Conservation (phyloP, 2,797 vertebrate species). For the Pogonophryne albipinna region DNA sequence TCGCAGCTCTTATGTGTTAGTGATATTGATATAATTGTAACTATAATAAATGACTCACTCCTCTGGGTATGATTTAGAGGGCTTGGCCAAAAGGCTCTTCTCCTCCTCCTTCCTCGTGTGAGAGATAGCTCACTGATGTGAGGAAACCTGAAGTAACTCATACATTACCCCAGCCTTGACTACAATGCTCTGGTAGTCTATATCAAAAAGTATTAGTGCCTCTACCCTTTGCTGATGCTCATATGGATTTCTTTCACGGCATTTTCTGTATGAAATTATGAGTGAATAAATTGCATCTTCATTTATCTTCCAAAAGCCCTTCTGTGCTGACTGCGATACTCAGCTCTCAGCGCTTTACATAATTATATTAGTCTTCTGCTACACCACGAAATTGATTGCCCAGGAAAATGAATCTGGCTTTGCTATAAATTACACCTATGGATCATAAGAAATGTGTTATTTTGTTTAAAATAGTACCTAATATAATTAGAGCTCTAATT, state of each 20-base stretch:
- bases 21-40: slow-evolving; percentile 85
- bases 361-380: slow-evolving; percentile 95
- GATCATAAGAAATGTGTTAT: slow-evolving; percentile 98
- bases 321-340: slow-evolving; percentile 93
- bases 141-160: slow-evolving; percentile 81
- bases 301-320: slow-evolving; percentile 97
- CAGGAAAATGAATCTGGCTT: slow-evolving; percentile 97
- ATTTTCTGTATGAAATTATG: slow-evolving; percentile 97
- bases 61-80: slow-evolving; percentile 77
- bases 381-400: slow-evolving; percentile 96
- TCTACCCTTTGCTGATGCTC: slow-evolving; percentile 79
- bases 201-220: slow-evolving; percentile 80
- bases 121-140: slow-evolving; percentile 84
- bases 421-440: slow-evolving; percentile 99
- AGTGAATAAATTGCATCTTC: slow-evolving; percentile 99
- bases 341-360: slow-evolving; percentile 93
- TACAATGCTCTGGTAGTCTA: slow-evolving; percentile 77
- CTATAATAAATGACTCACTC: slow-evolving; percentile 78
- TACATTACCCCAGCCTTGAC: slow-evolving; percentile 81
- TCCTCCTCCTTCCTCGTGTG: slow-evolving; percentile 75
- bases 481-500: slow-evolving; percentile 99
- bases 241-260: slow-evolving; percentile 93
- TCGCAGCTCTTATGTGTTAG: slow-evolving; percentile 80
- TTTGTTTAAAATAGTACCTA: slow-evolving; percentile 99
- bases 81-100: slow-evolving; percentile 77